Evolutionary conservation across 2,797 vertebrate species (phyloP), one percentile per base, ranked within the genome.

Genomic region (Enteromius trimaculatus): DNA sequence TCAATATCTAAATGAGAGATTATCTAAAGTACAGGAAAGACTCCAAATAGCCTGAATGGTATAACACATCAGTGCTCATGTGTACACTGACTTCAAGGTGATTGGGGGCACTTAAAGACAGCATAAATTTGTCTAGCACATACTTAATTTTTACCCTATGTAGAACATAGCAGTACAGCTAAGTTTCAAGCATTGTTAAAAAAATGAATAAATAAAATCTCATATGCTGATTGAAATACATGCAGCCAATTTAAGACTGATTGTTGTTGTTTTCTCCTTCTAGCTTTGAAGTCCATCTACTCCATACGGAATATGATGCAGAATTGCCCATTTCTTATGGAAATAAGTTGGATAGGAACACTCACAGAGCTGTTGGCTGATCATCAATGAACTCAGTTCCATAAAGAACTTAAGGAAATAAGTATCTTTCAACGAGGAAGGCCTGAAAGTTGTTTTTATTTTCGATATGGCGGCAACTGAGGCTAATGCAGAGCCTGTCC

Each of bases 381-480:
- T 82, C 74, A 88, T 93, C 92, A 91, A 93, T 95, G 94, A 95
- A 93, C 94, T 94, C 88, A 91, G 86, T 90, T 91, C 84, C 66
- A 6, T 83, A 84, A 80, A 89, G 68, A 89, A 85, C 89, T 89
- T 64, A 91, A 85, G 90, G 88, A 91, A 93, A 92, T 79, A 82
- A 87, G 60, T 64, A 60, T 72, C 58, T 90, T 88, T 89, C 65
- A 88, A 84, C 60, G 85, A 90, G 89, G 81, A 87, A 89, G 88
- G 81, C 85, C 88, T 83, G 68, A 85, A 66, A 83, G 83, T 84
- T 66, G 39, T 66, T 84, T 82, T 79, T 65, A 70, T 60, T 66
- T 81, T 92, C 85, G 19, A 90, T 85, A 95, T 95, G 95, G 93
- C 94, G 17, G 93, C 92, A 62, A 93, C 92, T 23, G 93, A 95